Base-by-base conservation (phyloP, 1,140 invertebrate genomes). In the Matsumurasca onukii region DNA sequence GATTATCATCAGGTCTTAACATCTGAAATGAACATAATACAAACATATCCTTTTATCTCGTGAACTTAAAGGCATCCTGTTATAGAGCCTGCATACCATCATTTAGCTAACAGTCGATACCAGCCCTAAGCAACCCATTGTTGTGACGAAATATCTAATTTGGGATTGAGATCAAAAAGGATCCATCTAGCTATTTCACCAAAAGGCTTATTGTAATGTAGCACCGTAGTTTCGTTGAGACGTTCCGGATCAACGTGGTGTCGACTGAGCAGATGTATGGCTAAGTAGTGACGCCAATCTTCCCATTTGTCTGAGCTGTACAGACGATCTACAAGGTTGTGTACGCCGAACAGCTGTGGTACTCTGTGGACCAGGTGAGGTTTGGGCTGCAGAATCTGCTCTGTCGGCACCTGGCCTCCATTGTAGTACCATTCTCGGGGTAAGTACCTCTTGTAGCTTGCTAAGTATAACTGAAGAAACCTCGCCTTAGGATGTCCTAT, bases 391-490 rank as follows among this genome's bases (percentile, higher is more conserved):
- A 78, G 70, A 27, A 78, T 74, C n/a, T 70, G 66, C 51, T 73
- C 69, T 0, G 76, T 78, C 3, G 76, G 77, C 27, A 66, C 68
- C 52, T 76, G 69, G 17, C 77, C 78, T 2, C 75, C 78, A 73
- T 79, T 79, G 61, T 76, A 78, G 65, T 79, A 79, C 76, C 77
- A 78, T 25, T 66, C 49, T 30, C 68, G 55, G 3, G 76, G 72
- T 17, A 71, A 71, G 69, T 78, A 78, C 12, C 57, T 31, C 49
- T 67, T 67, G 51, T 80, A 80, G 22, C 76, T 70, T 22, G 77
- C 69, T 45, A 78, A 57, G 75, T 77, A 78, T 17, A 74, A 59
- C 24, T 71, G 62, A 17, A 80, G 64, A 69, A 80, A 78, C 59
- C 74, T 62, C 2, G 78, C 76, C 55, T 78, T 70, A 68, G 72